Base-by-base conservation (phyloP, 2,797 vertebrate genomes). In the Mergus octosetaceus region DNA sequence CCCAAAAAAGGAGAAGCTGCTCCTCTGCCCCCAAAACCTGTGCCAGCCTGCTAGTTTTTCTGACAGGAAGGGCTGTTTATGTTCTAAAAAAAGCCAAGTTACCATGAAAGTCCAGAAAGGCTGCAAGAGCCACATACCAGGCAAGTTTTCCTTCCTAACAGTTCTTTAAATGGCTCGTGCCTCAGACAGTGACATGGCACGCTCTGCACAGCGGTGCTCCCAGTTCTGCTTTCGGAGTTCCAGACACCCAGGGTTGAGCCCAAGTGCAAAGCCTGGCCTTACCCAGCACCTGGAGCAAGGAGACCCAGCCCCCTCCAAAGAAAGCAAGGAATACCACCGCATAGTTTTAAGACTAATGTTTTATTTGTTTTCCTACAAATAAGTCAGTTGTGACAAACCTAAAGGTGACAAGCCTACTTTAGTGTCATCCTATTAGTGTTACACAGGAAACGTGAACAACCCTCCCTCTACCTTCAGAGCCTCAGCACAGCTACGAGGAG, bases 61-160 rank as follows among this genome's bases (percentile, higher is more conserved):
- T 20, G 69, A 73, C 85, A 68, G 85, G 95, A 87, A 58, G 49
- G 64, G 90, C 89, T 75, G 71, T 89, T 89, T 45, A 38, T 3
- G 21, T 92, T 88, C 92, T 94, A 96, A 93, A 94, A 95, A 96
- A 93, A 86, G 80, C 66, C 54, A 6, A 90, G 58, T 86, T 81
- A 92, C 95, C 92, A 92, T 86, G 73, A 96, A 96, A 96, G 94
- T 83, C 57, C 92, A 91, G 61, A 39, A 24, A 8, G 32, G 80
- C 91, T 49, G 70, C 25, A 2, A 36, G 58, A 49, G 62, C 49
- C 70, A 18, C 88, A 83, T 89, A 57, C 75, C 89, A 83, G 38
- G 16, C 87, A 79, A 51, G 45, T 32, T 73, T 82, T 32, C 30
- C 72, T 89, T 27, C 27, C 51, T 5, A 13, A 61, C 61, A 85